Percentiles rank a stretch among this genome's conserved stretches.
Conservation (phyloP, 1,140 invertebrate genomes). For the Steinernema khuongi region DNA sequence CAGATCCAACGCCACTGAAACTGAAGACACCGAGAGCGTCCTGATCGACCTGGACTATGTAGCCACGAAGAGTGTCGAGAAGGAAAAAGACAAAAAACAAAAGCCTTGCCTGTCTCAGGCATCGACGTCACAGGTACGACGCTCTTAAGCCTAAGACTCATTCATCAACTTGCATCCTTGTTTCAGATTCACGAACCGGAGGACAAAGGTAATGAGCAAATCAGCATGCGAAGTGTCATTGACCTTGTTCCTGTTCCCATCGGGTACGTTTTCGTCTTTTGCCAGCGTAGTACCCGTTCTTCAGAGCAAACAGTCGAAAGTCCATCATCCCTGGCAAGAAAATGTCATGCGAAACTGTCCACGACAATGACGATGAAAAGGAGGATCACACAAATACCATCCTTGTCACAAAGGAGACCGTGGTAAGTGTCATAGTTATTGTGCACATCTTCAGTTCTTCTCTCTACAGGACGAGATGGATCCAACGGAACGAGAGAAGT, state of each 20-base stretch:
- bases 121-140: too few species aligned
- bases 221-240: not conserved
- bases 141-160: not conserved
- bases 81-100: not conserved
- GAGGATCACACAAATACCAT: not conserved
- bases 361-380: conserved; percentile 4
- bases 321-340: not conserved
- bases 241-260: not conserved
- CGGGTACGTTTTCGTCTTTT: not conserved
- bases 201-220: not conserved
- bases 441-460: not conserved
- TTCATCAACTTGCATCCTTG: not conserved
- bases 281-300: not conserved
- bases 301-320: not conserved
- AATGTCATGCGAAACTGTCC: not conserved
- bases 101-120: not conserved
- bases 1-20: not conserved
- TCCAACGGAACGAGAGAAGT: not conserved
- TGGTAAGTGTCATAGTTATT: not conserved
- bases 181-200: not conserved
- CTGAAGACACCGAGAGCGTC: not conserved
- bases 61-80: not conserved
- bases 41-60: not conserved
- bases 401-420: not conserved
- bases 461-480: not conserved